Evolutionary conservation across 2,888 invertebrate species (phyloP).

Genomic region (Hipparchia semele): DNA sequence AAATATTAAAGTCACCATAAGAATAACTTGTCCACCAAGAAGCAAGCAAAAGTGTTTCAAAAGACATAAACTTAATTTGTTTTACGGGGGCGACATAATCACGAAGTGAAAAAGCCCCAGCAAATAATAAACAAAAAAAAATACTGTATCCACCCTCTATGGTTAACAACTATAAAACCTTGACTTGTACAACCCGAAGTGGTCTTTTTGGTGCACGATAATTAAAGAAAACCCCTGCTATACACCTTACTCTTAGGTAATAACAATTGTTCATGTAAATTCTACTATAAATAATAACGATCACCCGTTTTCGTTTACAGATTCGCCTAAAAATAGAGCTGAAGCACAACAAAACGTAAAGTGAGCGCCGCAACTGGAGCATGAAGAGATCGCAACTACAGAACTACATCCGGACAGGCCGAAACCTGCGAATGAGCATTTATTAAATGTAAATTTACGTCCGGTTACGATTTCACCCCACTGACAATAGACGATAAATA

Average conservation of each 20-base stretch:
- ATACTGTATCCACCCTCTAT: too few relatives aligned
- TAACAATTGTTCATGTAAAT: background rate
- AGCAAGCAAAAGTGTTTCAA: too few relatives aligned
- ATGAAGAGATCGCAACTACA: constrained; percentile 63
- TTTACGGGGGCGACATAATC: too few relatives aligned
- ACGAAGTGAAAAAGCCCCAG: too few relatives aligned
- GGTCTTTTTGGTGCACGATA: too few relatives aligned
- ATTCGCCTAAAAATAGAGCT: constrained; percentile 19
- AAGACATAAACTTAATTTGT: too few relatives aligned
- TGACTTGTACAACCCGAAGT: too few relatives aligned
- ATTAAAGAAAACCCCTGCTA: background rate
- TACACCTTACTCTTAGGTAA: background rate
- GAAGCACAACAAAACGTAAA: constrained; percentile 62
- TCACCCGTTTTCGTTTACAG: constrained; percentile 4
- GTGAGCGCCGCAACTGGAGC: constrained; percentile 62
- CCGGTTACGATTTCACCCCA: constrained; percentile 23
- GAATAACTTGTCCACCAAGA: too few relatives aligned
- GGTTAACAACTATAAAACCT: too few relatives aligned
- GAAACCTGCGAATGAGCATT: constrained; percentile 51
- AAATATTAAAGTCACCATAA: too few relatives aligned
- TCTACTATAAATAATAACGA: background rate
- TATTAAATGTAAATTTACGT: constrained; percentile 30
- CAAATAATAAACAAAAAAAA: too few relatives aligned
- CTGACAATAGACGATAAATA: background rate
- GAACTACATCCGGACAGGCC: constrained; percentile 38